Base-by-base conservation (phyloP, 92 coral and sea anemone genomes). In the Plumapathes pennacea region DNA sequence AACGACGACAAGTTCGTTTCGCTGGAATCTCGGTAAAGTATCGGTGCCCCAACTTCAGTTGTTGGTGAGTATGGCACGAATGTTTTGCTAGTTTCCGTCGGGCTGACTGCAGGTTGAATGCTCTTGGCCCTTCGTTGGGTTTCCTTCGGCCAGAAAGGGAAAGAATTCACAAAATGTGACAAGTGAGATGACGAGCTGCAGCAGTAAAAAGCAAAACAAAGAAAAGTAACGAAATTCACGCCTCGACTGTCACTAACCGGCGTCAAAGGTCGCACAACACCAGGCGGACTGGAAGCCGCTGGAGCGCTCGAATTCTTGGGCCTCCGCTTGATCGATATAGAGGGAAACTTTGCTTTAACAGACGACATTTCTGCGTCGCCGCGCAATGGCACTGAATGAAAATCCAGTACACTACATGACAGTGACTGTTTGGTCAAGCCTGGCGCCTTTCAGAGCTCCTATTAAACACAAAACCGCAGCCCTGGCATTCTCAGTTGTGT, bases 201-300 rank as follows among this genome's bases (percentile, higher is more conserved):
- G 39, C 17, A 49, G 42, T 54, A 38, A 70, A 33, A 66, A 64
- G 34, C 52, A 32, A 49, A 38, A 17, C 44, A 67, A 5, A 44
- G 30, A 45, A 38, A 61, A 62, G 46, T 42, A 28, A 30, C 6
- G 14, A 57, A 62, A 41, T 52, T 33, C 56, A n/a, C n/a, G n/a
- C n/a, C n/a, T n/a, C n/a, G 25, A 48, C 40, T 63, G 50, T 48
- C 47, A 86, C 95, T 22, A 76, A 86, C 95, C 95, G 95, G 95
- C 56, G 89, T 86, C 55, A 82, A 63, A 36, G 95, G 89, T 57
- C 78, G 81, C 45, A 82, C 41, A 51, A 73, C 32, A 17, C 52
- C 51, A 53, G 43, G 38, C 12, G 60, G 34, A 30, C 57, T 53
- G 49, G 48, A 28, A 46, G 62, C 67, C n/a, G 81, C 64, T 5